Conservation (phyloP, 2,797 vertebrate species). For the Rhabdomys pumilio region DNA sequence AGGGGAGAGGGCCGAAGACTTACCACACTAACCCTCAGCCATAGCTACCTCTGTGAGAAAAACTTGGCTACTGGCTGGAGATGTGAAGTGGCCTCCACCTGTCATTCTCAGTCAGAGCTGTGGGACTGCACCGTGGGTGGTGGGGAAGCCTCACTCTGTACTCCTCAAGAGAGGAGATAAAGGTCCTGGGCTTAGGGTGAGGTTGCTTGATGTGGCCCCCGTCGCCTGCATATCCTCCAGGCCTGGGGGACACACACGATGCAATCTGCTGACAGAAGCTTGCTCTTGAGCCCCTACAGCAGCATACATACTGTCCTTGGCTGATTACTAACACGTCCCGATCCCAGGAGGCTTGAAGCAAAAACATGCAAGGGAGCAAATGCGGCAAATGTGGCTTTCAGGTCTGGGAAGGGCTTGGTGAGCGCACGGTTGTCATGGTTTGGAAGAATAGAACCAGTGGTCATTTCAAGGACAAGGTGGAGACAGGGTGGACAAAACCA, state of each 20-base stretch:
- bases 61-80: neutral
- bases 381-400: neutral
- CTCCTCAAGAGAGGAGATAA: neutral
- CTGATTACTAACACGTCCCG: neutral
- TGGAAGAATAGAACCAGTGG: neutral
- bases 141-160: neutral
- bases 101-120: neutral
- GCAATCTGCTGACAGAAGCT: neutral
- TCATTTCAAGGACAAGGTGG: neutral
- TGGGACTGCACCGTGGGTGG: neutral
- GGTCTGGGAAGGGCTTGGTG: neutral
- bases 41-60: accelerated
- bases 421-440: accelerated
- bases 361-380: accelerated
- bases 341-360: too few species aligned
- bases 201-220: neutral
- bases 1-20: neutral
- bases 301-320: neutral
- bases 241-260: too few species aligned
- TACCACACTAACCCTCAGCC: neutral
- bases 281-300: neutral
- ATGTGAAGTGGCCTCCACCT: too few species aligned
- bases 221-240: neutral
- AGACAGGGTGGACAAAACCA: neutral
- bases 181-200: neutral